Conservation (phyloP, 2,888 invertebrate genomes). For the Trichacis sp. region DNA sequence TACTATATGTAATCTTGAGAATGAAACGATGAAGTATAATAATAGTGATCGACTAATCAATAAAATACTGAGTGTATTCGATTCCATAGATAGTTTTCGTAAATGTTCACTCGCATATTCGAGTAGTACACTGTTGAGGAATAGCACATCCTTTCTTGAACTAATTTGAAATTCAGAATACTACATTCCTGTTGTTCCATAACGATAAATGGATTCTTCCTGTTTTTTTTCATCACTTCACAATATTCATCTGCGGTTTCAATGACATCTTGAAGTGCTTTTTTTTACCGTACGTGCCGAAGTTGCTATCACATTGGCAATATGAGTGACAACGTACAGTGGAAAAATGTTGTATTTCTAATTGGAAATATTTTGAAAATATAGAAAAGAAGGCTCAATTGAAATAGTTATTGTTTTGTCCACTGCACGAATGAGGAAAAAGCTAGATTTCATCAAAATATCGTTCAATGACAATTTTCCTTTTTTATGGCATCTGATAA, state of each 20-base stretch:
- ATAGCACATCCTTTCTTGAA: background rate
- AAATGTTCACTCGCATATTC: background rate
- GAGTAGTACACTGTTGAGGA: background rate
- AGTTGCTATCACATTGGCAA: too few species aligned
- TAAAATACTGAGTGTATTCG: too few species aligned
- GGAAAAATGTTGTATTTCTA: background rate
- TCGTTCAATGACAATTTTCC: background rate
- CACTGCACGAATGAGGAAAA: background rate
- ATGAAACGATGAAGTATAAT: too few species aligned
- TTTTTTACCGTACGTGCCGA: too few species aligned
- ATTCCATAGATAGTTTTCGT: too few species aligned
- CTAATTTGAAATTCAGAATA: background rate
- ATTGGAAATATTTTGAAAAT: background rate
- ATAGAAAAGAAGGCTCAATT: background rate
- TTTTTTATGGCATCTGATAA: background rate
- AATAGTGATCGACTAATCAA: too few species aligned
- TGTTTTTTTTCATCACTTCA: background rate
- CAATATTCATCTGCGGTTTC: background rate
- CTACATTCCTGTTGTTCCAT: background rate
- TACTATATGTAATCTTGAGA: too few species aligned
- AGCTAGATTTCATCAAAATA: background rate
- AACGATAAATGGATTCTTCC: slow-evolving; percentile 1
- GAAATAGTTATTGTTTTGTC: background rate
- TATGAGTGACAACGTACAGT: background rate
- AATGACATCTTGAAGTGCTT: too few species aligned